Evolutionary conservation across 2,888 invertebrate genomes (phyloP), one percentile per base, ranked within the genome.

Genomic region (Drosophila nigritarsus): DNA sequence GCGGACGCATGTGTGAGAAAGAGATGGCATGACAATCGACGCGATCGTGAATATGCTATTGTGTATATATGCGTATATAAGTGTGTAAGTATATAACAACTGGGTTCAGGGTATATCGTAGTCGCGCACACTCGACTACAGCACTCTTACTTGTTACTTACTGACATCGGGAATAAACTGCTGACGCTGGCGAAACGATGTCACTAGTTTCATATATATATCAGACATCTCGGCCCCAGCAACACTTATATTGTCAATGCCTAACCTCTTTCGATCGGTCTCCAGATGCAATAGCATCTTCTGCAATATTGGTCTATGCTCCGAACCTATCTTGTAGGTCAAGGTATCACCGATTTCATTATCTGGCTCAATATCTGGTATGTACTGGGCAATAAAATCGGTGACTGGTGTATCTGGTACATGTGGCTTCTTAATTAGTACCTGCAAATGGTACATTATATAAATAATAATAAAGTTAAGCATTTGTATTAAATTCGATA

Each of bases 341-440:
- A 91, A 56, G 0, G 88, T 84, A 59, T 91, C 90, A 11, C 91
- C 90, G 20, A 91, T 90, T 67, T 91, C 88, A 63, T 90, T 90
- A 2, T 90, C 90, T 1, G 91, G 87, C 62, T 78, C 72, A 0
- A 87, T 49, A 8, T 53, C 38, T 0, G 69, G 61, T 56, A 90
- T 74, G 13, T 78, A 87, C 11, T 55, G 58, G 7, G 40, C 36
- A 15, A 91, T 75, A 7, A 87, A 80, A 0, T 78, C 68, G 0
- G 91, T 91, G 1, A 91, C 91, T 1, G 85, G 88, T 9, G 63
- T 51, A 50, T 76, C 83, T 2, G 87, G 68, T 7, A 86, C 68
- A 11, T 80, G 66, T 1, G 90, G 82, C 24, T 85, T 77, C 56
- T 88, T 89, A 15, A 90, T 83, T 3, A 90, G 54, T 0, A 90